Evolutionary conservation across 2,113 vertebrate species (phyloP).

Genomic region (Ammodytes marinus): DNA sequence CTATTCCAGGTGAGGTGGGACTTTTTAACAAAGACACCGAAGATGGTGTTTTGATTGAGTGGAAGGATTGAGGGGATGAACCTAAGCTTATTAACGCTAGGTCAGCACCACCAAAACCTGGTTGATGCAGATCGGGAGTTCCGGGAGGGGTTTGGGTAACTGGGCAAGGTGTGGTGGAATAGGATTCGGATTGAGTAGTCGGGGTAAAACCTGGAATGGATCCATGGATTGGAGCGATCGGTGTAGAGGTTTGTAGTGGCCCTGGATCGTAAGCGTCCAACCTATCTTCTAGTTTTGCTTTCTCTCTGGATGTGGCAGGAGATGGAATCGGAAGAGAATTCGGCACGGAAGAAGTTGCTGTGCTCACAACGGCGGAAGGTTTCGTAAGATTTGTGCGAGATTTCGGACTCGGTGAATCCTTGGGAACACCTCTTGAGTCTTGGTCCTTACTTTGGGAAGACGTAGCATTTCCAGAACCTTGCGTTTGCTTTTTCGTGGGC

Average conservation of each 20-base stretch:
- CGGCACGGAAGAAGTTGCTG: neutral
- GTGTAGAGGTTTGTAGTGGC: conserved; percentile 73
- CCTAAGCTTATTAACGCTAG: conserved; percentile 50
- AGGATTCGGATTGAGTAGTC: neutral
- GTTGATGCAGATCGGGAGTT: conserved; percentile 29
- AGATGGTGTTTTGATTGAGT: conserved; percentile 26
- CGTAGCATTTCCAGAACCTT: conserved; percentile 8
- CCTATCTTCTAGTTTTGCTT: conserved; percentile 4
- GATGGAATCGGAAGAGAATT: conserved; percentile 37
- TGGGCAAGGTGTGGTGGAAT: conserved; percentile 19
- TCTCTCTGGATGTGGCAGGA: neutral
- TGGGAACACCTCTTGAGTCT: neutral
- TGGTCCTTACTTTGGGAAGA: conserved; percentile 7
- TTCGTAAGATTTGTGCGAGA: fast-evolving
- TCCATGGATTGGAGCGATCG: conserved; percentile 38
- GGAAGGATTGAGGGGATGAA: conserved; percentile 53
- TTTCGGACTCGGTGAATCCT: conserved; percentile 15
- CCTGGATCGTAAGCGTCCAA: conserved; percentile 36
- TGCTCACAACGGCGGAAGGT: neutral
- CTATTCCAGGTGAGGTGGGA: conserved; percentile 35
- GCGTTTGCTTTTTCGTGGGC: neutral
- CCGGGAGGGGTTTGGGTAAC: conserved; percentile 42
- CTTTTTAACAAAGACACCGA: conserved; percentile 51
- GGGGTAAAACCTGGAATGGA: conserved; percentile 13
- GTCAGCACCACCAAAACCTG: conserved; percentile 18